phyloP scores from a whole-genome alignment of 2,113 vertebrate genomes.

The Oenanthe melanoleuca region DNA sequence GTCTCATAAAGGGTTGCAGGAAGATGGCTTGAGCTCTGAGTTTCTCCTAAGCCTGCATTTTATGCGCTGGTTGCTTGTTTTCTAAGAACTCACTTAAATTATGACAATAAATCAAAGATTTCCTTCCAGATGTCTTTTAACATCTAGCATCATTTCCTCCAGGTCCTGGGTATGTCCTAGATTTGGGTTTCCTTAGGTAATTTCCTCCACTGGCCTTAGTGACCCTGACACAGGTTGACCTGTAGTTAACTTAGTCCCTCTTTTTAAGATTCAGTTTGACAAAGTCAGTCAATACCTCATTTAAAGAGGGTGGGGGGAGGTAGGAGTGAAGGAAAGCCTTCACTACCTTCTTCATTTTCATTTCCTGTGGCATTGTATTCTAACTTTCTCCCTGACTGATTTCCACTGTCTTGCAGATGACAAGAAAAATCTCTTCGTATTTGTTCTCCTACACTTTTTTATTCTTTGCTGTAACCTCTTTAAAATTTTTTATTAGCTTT shows the following conservation, averaged over 20 bases:
- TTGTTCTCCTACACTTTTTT: not conserved
- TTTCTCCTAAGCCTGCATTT: not conserved
- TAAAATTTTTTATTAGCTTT: not conserved
- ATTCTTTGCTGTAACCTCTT: not conserved
- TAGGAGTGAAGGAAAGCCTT: not conserved
- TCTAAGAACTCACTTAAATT: conserved; percentile 46
- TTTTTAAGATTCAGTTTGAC: conserved; percentile 43
- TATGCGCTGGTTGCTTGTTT: conserved; percentile 25
- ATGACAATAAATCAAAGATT: conserved; percentile 51
- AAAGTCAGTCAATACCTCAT: conserved; percentile 51
- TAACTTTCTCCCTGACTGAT: conserved; percentile 23
- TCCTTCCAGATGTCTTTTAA: conserved; percentile 69
- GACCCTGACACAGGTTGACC: conserved; percentile 42
- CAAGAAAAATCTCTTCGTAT: not conserved
- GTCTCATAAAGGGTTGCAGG: not conserved
- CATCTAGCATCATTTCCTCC: conserved; percentile 68
- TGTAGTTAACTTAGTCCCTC: conserved; percentile 38
- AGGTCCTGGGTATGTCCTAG: conserved; percentile 64
- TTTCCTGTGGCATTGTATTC: conserved; percentile 36
- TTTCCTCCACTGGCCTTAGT: conserved; percentile 60
- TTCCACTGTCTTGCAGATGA: not conserved
- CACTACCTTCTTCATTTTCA: conserved; percentile 19
- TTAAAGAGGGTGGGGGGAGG: not conserved
- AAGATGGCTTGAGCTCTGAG: not conserved
- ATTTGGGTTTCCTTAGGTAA: conserved; percentile 74